Conservation (phyloP, 2,113 vertebrate species). For the Macaca fascicularis region T2T-MFA8v1.1 NC_088391.1:26691001-26691500, state of each 20-base stretch:
- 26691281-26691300: not conserved
- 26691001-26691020: not conserved
- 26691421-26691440: not conserved
- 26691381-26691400: not conserved
- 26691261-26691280: not conserved
- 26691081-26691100: not conserved
- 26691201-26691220: not conserved
- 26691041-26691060: not conserved
- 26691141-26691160: not conserved
- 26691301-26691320: not conserved
- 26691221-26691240: not conserved
- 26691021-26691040: not conserved
- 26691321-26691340: not conserved
- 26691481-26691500: not conserved
- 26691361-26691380: not conserved
- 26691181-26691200: not conserved
- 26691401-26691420: not conserved
- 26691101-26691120: too few species aligned
- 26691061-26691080: not conserved
- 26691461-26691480: not conserved
- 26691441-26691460: not conserved
- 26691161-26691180: not conserved
- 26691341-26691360: not conserved
- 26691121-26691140: not conserved
- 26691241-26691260: not conserved